These are phyloP conservation scores for Apis mellifera DNA, from an alignment of 1,140 invertebrate species.

Conservation along the genomic window DNA sequence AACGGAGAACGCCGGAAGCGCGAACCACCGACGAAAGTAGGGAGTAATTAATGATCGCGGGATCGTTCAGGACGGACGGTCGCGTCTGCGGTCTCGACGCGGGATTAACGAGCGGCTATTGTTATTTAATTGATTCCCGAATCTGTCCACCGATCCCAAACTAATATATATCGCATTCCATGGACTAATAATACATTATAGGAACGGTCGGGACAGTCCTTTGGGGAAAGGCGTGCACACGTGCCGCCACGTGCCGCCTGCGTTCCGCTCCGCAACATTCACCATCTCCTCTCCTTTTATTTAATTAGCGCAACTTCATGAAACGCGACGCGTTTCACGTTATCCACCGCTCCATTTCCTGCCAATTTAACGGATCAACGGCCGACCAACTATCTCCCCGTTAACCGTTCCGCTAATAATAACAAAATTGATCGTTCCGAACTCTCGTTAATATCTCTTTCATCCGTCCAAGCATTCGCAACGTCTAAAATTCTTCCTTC, in stretches of 20 bases:
- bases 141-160: conserved; percentile 44
- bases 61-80: conserved; percentile 44
- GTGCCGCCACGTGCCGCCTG: conserved; percentile 67
- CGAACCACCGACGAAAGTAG: conserved; percentile 10
- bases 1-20: conserved; percentile 43
- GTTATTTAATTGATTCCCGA: conserved; percentile 72
- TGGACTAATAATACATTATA: conserved; percentile 71
- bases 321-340: conserved; percentile 37
- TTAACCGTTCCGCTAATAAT: conserved; percentile 19
- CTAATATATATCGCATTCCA: conserved; percentile 56
- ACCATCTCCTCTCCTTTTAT: conserved; percentile 71
- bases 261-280: conserved; percentile 34
- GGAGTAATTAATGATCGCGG: conserved; percentile 40
- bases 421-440: conserved; percentile 24
- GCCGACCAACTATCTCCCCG: conserved; percentile 24
- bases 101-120: conserved; percentile 70
- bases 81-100: conserved; percentile 60
- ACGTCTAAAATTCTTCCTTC: not conserved
- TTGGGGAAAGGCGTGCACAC: conserved; percentile 54
- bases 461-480: not conserved
- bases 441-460: not conserved
- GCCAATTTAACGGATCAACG: conserved; percentile 57
- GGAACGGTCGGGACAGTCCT: conserved; percentile 45
- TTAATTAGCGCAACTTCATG: conserved; percentile 77
- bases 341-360: conserved; percentile 56